Evolutionary conservation across 2,888 invertebrate genomes (phyloP), one percentile per base, ranked within the genome.

Genomic region (Eulithis prunata): DNA sequence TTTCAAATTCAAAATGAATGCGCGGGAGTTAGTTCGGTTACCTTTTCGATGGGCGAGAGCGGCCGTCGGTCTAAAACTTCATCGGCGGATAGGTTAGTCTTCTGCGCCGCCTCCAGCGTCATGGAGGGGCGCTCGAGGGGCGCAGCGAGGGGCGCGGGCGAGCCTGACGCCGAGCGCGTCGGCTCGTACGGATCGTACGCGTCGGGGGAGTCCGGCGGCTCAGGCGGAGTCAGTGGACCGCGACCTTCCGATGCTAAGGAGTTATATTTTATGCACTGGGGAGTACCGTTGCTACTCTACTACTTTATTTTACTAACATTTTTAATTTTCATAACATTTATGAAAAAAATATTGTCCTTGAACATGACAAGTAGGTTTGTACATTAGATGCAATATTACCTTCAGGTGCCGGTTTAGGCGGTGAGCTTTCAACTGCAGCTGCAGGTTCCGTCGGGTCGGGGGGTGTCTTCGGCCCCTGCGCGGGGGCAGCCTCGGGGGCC

Each of bases 131-230:
- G 66, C 64, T 47, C 59, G 80, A 64, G 80, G 76, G 54, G 58
- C 49, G 21, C 58, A 41, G 21, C 41, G 21, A 21, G 38, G 82
- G 51, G 75, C 68, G 77, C 73, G 70, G 88, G 84, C 0, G 95
- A 95, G 0, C 94, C 95, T 12, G 96, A 95, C 21, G 96, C 90
- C 0, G 97, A 97, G 84, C 97, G 97, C 8, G 98, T 97, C 0
- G 98, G 98, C 87, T 98, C 97, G 87, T 97, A 98, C 1, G 98
- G 98, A 95, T 98, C 97, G 87, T 98, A 98, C 3, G 96, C 97
- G 86, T 97, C 97, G 0, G 97, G 97, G 12, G 96, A 58, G 95
- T 95, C 78, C 13, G 86, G 85, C 58, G 86, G 87, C 78, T 94
- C 89, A 0, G 95, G 95, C 4, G 95, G 95, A 13, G 95, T 95